phyloP scores from a whole-genome alignment of 2,888 invertebrate genomes.

The Trilocha varians region DNA sequence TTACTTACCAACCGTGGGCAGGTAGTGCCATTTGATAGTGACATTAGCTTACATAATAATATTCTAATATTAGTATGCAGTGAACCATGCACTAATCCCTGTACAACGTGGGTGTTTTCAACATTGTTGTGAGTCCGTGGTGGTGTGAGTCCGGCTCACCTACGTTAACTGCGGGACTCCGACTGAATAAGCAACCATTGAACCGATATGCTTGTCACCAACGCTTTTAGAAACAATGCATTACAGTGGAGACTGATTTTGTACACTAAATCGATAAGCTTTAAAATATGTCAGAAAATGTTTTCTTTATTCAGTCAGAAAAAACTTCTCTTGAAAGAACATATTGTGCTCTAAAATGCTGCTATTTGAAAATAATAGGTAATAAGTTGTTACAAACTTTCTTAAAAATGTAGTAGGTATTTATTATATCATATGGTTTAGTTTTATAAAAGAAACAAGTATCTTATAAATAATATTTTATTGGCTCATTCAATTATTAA shows the following conservation, averaged over 20 bases:
- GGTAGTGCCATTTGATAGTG: no score
- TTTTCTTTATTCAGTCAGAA: no score
- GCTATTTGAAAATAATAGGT: no score
- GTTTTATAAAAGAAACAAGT: not conserved
- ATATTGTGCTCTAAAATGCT: no score
- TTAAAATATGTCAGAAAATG: no score
- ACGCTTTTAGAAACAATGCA: not conserved
- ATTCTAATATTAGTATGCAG: constrained; percentile 14
- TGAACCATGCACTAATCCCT: constrained; percentile 26
- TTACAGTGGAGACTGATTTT: not conserved
- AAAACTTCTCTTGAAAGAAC: no score
- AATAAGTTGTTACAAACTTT: no score
- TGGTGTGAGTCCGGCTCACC: no score
- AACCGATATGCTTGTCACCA: constrained; percentile 36
- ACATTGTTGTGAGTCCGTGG: constrained; percentile 30
- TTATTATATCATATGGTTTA: no score
- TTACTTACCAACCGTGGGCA: no score
- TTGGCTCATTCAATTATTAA: constrained; percentile 19
- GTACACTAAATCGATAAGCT: not conserved
- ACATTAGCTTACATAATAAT: not conserved
- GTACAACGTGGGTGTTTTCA: constrained; percentile 22
- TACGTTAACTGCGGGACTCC: constrained; percentile 32
- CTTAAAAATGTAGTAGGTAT: no score
- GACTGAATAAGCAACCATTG: constrained; percentile 53
- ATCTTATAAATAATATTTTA: not conserved